These are phyloP conservation scores for Folsomia manolachei DNA, from an alignment of 2,888 invertebrate species.

Conservation along the genomic window DNA sequence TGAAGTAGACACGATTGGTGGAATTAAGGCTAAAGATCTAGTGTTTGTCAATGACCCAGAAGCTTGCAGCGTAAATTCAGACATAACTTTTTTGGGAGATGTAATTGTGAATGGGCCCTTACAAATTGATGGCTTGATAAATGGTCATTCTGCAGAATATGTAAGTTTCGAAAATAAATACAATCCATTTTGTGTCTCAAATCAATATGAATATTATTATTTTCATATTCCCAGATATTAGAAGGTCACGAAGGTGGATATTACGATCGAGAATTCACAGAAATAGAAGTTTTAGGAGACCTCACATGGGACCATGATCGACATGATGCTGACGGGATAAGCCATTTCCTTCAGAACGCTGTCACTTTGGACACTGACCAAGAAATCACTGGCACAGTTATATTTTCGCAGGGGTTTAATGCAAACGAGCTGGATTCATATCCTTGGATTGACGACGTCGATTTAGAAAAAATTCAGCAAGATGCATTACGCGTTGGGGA, in stretches of 20 bases:
- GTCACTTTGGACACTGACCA: conserved; percentile 27
- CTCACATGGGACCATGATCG: conserved; percentile 28
- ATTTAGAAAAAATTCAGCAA: conserved; percentile 31
- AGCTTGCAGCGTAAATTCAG: not conserved
- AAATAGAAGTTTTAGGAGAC: conserved; percentile 29
- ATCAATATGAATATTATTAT: not conserved
- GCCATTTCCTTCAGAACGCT: conserved; percentile 33
- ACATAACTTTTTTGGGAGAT: conserved; percentile 6
- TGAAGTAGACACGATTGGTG: conserved; percentile 4
- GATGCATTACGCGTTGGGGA: conserved; percentile 31
- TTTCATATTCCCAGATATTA: not conserved
- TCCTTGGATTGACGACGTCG: conserved; percentile 34
- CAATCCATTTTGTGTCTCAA: not conserved
- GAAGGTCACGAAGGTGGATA: not conserved
- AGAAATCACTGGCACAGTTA: conserved; percentile 27
- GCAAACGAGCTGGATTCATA: conserved; percentile 4
- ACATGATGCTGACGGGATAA: conserved; percentile 17
- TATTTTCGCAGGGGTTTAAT: conserved; percentile 29
- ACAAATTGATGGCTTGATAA: conserved; percentile 15
- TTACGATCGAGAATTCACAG: conserved; percentile 8
- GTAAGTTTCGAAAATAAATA: not conserved
- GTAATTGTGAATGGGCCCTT: conserved; percentile 3
- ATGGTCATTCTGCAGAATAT: conserved; percentile 2
- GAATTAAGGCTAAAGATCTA: not conserved
- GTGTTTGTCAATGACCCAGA: conserved; percentile 1